Conservation (phyloP, 2,888 invertebrate genomes). For the Pecten maximus region DNA sequence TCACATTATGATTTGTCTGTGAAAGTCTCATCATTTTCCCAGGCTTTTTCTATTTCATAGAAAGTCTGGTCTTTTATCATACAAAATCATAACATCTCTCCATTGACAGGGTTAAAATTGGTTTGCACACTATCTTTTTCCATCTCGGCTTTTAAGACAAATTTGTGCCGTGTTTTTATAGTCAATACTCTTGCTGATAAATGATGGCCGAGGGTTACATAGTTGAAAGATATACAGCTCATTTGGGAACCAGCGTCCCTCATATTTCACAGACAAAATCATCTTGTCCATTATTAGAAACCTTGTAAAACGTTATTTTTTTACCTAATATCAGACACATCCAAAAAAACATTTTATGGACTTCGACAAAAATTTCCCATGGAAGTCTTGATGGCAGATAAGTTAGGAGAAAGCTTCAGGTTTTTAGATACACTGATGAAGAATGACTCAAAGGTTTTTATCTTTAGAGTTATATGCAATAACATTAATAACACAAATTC, state of each 20-base stretch:
- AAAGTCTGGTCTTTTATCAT: neutral
- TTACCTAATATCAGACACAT: neutral
- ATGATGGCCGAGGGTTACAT: neutral
- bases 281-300: neutral
- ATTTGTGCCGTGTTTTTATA: neutral
- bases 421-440: too few species aligned
- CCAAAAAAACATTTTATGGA: neutral
- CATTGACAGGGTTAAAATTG: too few species aligned
- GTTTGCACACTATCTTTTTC: neutral
- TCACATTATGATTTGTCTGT: neutral
- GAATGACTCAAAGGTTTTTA: too few species aligned
- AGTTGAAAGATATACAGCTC: neutral
- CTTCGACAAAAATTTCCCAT: neutral
- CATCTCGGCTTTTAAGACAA: neutral
- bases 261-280: neutral
- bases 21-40: neutral
- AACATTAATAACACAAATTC: too few species aligned
- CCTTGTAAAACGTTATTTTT: neutral
- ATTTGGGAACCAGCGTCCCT: neutral
- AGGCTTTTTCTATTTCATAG: neutral
- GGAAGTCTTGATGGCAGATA: neutral
- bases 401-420: too few species aligned
- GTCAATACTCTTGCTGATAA: neutral
- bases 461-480: too few species aligned
- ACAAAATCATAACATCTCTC: neutral